Conservation (phyloP, 2,113 vertebrate species). For the Mirza zaza region DNA sequence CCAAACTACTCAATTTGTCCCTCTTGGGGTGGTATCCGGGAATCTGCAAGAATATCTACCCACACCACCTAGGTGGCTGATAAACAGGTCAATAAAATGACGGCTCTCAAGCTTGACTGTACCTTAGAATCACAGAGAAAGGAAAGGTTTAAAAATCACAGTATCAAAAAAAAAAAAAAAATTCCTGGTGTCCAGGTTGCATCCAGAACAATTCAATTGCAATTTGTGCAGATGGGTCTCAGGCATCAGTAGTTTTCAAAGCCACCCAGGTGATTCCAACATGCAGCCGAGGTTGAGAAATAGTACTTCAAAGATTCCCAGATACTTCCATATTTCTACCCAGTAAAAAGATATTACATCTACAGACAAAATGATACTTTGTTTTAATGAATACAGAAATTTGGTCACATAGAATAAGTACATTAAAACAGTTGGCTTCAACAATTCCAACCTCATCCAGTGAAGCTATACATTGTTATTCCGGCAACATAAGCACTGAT, state of each 20-base stretch:
- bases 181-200: too few species aligned
- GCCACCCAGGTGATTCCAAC: neutral
- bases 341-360: neutral
- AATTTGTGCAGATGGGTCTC: neutral
- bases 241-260: neutral
- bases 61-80: rapidly evolving
- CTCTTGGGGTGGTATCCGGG: neutral
- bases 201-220: neutral
- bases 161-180: too few species aligned
- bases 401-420: neutral
- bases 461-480: neutral
- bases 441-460: neutral
- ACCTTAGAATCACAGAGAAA: neutral
- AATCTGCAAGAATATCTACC: neutral
- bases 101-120: neutral
- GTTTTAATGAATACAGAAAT: conserved; percentile 10
- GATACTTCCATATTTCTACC: neutral
- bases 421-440: neutral
- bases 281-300: neutral
- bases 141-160: neutral
- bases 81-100: neutral
- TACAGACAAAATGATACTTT: neutral
- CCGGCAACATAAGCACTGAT: neutral
- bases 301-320: neutral
- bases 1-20: neutral